A percentile compares a stretch with the other conserved stretches of the same genome.
phyloP scores from a whole-genome alignment of 1,140 invertebrate genomes.

The Argopecten irradians region DNA sequence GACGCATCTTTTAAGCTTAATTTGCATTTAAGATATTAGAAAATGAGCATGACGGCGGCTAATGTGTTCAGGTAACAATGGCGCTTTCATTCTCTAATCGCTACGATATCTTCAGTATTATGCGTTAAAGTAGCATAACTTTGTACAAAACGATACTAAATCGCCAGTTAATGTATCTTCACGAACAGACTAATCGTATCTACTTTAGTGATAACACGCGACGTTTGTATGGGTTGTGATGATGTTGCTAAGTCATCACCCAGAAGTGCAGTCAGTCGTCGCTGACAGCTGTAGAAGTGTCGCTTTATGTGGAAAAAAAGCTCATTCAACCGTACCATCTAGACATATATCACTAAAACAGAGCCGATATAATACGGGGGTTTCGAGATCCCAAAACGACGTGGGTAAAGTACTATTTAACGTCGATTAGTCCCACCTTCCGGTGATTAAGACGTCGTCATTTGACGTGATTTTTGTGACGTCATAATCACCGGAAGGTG shows the following conservation, averaged over 20 bases:
- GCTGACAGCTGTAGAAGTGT: background rate
- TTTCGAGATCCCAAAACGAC: no score
- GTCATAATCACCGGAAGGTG: no score
- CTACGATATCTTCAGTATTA: no score
- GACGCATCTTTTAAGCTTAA: background rate
- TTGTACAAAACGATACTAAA: background rate
- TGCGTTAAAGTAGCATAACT: background rate
- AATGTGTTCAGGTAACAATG: background rate
- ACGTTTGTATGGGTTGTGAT: background rate
- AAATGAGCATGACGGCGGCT: background rate
- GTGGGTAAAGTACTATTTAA: no score
- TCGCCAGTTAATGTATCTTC: background rate
- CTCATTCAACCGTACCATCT: background rate
- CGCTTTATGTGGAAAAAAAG: background rate
- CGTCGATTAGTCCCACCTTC: no score
- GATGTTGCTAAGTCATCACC: background rate
- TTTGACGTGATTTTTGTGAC: no score
- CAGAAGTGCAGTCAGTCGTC: background rate
- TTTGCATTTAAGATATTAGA: background rate
- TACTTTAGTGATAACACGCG: background rate
- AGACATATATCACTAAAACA: background rate
- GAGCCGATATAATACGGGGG: no score
- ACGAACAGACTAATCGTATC: background rate
- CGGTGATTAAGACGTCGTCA: no score
- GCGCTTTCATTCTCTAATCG: background rate